Base-by-base conservation (phyloP, 2,113 vertebrate species). In the Sapajus apella region DNA sequence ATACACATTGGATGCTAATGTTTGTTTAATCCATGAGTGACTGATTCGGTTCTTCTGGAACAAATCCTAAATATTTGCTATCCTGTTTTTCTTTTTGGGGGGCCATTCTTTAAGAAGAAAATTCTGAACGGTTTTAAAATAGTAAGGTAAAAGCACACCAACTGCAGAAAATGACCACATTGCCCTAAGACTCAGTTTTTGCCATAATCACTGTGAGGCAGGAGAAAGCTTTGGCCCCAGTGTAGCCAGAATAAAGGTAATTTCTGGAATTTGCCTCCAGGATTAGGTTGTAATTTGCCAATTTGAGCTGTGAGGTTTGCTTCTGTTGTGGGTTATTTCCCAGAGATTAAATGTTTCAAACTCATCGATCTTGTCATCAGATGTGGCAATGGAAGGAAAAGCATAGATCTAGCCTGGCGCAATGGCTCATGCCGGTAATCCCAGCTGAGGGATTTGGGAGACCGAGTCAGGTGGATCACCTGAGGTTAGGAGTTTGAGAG, bases 81-180 rank as follows among this genome's bases (percentile, higher is more conserved):
- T 95, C 52, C 50, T 4, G 0, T 94, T 68, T 95, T 93, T 92
- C 68, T 95, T 97, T 97, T 87, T 64, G 58, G 64, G 20, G 73
- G 76, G 25, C 27, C 55, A 52, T 40, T 72, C 68, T 76, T 89
- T 66, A 72, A 75, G 73, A 91, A 18, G 47, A 96, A 56, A 90
- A 77, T 35, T 64, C 35, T 0, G 55, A 96, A 55, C 47, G 21
- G 66, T 61, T 95, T 85, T 17, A 87, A 95, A 84, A 73, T 52
- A 68, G 7, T 47, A 80, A 96, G 91, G 77, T 73, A 85, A 89
- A 91, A 95, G 73, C 79, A 25, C 21, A 12, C 55, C 5, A 1
- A 23, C 35, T 9, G 18, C 76, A 64, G 75, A 70, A 52, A 61
- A 25, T 47, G 76, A 95, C 85, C 72, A 10, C 6, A 1, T 85